phyloP scores from a whole-genome alignment of 2,888 invertebrate genomes.

The Drepana falcataria region DNA sequence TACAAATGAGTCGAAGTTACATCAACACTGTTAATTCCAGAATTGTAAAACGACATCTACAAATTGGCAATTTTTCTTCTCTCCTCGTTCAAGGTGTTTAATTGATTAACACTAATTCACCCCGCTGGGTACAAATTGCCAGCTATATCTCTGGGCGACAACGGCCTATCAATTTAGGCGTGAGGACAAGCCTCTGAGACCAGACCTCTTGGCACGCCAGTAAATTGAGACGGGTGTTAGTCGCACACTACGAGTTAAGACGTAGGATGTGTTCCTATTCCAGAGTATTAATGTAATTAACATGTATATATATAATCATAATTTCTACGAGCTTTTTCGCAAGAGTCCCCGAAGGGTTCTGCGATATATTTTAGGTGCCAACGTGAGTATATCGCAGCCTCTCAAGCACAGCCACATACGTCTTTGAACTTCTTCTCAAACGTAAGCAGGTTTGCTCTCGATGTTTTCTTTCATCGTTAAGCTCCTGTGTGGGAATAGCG shows the following conservation, averaged over 20 bases:
- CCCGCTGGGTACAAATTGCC: conserved; percentile 45
- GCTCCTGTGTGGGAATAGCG: no score
- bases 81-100: conserved; percentile 12
- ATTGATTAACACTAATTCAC: conserved; percentile 38
- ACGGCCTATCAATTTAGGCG: conserved; percentile 66
- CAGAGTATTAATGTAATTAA: no score
- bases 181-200: conserved; percentile 3
- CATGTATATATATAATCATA: no score
- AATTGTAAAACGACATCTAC: neutral
- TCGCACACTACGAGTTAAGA: conserved; percentile 5
- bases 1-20: conserved; percentile 1
- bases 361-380: no score
- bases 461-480: no score
- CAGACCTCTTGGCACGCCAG: conserved; percentile 14
- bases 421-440: no score
- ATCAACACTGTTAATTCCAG: conserved; percentile 5
- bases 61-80: conserved; percentile 14
- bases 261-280: conserved; percentile 3
- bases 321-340: no score
- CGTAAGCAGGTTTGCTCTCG: no score
- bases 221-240: conserved; percentile 48
- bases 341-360: no score
- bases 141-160: conserved; percentile 65
- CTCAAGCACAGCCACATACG: no score
- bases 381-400: no score